A percentile compares a stretch with the other conserved stretches of the same genome.
Conservation (phyloP, 2,797 vertebrate species). For the Psittacula echo region DNA sequence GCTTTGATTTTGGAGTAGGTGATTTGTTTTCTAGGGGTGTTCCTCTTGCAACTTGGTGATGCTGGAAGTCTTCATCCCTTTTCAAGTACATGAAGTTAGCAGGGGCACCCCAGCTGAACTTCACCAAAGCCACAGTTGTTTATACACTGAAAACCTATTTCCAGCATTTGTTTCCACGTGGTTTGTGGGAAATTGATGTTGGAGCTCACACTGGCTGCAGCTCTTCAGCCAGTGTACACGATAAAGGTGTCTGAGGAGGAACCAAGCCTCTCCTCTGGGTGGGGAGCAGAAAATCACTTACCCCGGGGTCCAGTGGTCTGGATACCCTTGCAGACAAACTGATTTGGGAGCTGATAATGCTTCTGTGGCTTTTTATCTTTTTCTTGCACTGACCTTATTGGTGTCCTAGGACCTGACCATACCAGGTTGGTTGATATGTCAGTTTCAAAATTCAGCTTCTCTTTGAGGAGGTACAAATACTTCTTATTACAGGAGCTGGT, state of each 20-base stretch:
- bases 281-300: not conserved
- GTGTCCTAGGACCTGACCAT: not conserved
- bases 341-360: not conserved
- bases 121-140: not conserved
- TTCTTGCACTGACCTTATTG: not conserved
- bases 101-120: not conserved
- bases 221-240: not conserved
- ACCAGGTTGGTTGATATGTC: not conserved
- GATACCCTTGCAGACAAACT: not conserved
- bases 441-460: not conserved
- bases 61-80: not conserved
- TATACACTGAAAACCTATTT: not conserved
- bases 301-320: accelerated
- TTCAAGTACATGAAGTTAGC: not conserved
- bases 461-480: not conserved
- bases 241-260: not conserved
- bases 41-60: not conserved
- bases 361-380: not conserved
- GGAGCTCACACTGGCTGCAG: not conserved
- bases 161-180: not conserved
- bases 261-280: not conserved
- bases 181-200: not conserved
- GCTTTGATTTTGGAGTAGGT: not conserved
- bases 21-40: not conserved
- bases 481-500: not conserved